These are phyloP conservation scores for Brenthis hecate DNA, from an alignment of 2,888 invertebrate species.

Conservation along the genomic window DNA sequence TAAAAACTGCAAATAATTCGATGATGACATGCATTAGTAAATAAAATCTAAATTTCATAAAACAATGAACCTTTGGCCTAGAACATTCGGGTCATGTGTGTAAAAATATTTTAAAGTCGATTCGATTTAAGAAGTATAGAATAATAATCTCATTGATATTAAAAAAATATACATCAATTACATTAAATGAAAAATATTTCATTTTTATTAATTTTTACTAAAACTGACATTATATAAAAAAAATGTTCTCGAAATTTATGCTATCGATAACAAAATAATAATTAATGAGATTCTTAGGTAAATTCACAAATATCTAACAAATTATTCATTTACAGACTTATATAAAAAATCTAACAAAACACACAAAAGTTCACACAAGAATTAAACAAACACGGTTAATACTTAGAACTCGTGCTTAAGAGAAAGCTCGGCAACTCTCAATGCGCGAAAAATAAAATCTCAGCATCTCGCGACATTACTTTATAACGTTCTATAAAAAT, in stretches of 20 bases:
- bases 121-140: too few species aligned
- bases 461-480: constrained; percentile 5
- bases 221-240: too few species aligned
- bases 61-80: not conserved
- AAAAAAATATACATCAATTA: not conserved
- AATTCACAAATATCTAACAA: too few species aligned
- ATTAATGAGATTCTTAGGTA: too few species aligned
- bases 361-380: not conserved
- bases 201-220: too few species aligned
- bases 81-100: not conserved
- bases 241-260: too few species aligned
- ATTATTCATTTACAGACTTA: too few species aligned
- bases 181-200: too few species aligned
- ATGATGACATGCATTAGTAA: constrained; percentile 4
- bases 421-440: constrained; percentile 24
- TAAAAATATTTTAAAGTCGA: not conserved
- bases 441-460: constrained; percentile 22
- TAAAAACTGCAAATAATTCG: constrained; percentile 22
- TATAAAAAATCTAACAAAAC: too few species aligned
- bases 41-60: constrained; percentile 2
- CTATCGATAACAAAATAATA: too few species aligned
- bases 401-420: constrained; percentile 15
- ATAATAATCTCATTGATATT: constrained; percentile 1
- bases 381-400: not conserved
- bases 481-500: constrained; percentile 36